Base-by-base conservation (phyloP, 2,888 invertebrate genomes). In the Calephelis perditalis region DNA sequence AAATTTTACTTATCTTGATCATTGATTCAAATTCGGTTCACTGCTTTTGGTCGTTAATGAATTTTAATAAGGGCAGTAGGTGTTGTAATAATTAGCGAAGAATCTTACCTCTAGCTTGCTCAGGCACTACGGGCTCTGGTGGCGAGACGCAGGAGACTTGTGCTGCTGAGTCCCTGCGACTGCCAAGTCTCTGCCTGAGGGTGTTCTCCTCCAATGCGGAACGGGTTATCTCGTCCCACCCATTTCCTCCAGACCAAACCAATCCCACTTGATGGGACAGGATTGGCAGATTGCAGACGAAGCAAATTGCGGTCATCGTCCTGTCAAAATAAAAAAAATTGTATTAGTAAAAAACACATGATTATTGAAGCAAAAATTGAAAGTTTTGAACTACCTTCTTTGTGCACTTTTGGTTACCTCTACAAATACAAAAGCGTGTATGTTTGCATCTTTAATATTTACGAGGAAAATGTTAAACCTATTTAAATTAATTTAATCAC, bases 221-320 rank as follows among this genome's bases (percentile, higher is more conserved):
- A 71, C 97, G 92, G 63, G 97, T 94, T 73, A 97, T 92, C 84
- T 97, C 97, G 94, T 97, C 97, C 96, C 97, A 97, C 73, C 97
- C 97, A 85, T 97, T 97, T 81, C 96, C 97, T 59, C 97, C 97
- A 77, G 96, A 96, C 97, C 97, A 97, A 81, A 97, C 95, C 85
- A 97, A 91, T 57, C 97, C 97, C 77, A 97, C 97, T 93, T 98
- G 98, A 90, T 98, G 97, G 70, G 96, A 97, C 84, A 97, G 93
- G 82, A 98, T 97, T 75, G 98, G 97, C 79, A 97, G 93, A 91
- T 98, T 97, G 95, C 98, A 98, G 75, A 98, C 97, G 92, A 98
- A 98, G 92, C 98, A 98, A 92, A 97, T 95, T 84, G 97, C 95
- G 79, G 96, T 96, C 96, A 97, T 96, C 82, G 95, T 96, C 94